Conservation (phyloP, 2,797 vertebrate species). For the Acanthiza pusilla region DNA sequence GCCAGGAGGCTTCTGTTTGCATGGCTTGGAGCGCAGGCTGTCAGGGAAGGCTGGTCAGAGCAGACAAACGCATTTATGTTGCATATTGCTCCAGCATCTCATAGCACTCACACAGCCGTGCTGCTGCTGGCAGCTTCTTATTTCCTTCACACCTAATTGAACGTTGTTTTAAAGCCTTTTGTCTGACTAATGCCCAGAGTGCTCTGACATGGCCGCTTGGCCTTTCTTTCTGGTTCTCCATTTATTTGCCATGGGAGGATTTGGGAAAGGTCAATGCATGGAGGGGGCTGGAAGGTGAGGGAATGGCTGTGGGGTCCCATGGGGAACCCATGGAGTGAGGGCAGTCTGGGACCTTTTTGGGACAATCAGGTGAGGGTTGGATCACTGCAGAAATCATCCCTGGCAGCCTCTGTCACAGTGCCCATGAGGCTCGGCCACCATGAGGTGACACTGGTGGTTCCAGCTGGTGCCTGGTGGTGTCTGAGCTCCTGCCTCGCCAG, state of each 20-base stretch:
- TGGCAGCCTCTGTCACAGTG: rapidly evolving
- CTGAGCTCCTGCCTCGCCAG: rapidly evolving
- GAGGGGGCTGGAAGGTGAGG: not conserved
- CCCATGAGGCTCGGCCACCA: rapidly evolving
- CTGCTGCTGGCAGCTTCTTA: not conserved
- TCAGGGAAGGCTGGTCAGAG: constrained; percentile 20
- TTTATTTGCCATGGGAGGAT: not conserved
- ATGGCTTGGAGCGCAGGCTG: constrained; percentile 11
- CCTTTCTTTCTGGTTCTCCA: not conserved
- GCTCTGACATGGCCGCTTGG: not conserved
- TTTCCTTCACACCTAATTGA: constrained; percentile 49
- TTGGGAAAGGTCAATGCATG: not conserved
- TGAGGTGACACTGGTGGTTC: rapidly evolving
- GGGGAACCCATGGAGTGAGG: rapidly evolving
- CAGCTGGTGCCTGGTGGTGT: rapidly evolving
- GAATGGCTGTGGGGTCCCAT: not conserved
- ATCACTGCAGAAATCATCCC: not conserved
- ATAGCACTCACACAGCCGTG: not conserved
- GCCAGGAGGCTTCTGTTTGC: constrained; percentile 55
- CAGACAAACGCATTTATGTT: not conserved
- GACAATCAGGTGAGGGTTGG: not conserved
- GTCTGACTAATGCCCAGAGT: not conserved
- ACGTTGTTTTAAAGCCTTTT: constrained; percentile 40
- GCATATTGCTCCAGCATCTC: not conserved
- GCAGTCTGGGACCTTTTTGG: rapidly evolving